Evolutionary conservation across 2,797 vertebrate genomes (phyloP).

Genomic region (Oophaga sylvatica): DNA sequence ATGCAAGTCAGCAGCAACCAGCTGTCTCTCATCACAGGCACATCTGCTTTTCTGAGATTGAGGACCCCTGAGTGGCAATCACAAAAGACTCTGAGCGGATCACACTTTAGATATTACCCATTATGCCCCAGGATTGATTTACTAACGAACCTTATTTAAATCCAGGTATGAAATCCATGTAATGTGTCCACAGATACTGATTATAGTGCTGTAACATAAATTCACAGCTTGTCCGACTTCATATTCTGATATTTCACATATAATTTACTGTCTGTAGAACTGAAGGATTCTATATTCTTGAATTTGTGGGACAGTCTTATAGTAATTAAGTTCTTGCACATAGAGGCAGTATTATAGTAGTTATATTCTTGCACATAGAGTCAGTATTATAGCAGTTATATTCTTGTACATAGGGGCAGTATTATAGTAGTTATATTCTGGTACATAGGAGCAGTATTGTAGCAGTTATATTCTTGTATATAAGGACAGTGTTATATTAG

Average conservation of each 20-base stretch:
- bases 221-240: not conserved
- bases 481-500: too few species aligned
- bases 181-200: not conserved
- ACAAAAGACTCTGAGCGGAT: not conserved
- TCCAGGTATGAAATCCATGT: not conserved
- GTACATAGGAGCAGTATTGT: too few species aligned
- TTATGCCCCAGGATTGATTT: not conserved
- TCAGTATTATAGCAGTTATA: not conserved
- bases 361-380: not conserved
- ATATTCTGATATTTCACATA: not conserved
- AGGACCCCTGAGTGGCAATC: not conserved
- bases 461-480: too few species aligned
- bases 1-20: not conserved
- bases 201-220: not conserved
- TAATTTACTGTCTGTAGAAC: too few species aligned
- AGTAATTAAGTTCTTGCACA: too few species aligned
- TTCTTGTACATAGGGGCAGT: too few species aligned
- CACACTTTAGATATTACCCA: conserved; percentile 8
- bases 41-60: conserved; percentile 21
- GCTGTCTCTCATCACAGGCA: conserved; percentile 32
- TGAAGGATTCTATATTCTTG: too few species aligned
- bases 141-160: not conserved
- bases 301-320: too few species aligned
- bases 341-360: too few species aligned
- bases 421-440: too few species aligned